phyloP scores from a whole-genome alignment of 2,888 invertebrate genomes.

The Melanophora roralis region DNA sequence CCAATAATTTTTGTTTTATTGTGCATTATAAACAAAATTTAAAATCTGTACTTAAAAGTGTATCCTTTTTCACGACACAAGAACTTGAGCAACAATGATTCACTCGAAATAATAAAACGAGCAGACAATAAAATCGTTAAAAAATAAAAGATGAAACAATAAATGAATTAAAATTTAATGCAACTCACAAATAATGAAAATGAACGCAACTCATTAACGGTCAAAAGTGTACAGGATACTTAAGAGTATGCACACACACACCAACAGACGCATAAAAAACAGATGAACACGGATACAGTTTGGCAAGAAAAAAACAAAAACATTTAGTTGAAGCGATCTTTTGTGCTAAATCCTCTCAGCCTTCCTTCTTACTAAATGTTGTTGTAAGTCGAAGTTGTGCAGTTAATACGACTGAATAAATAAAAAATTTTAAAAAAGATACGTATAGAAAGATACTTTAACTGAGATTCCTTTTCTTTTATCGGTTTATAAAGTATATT shows the following conservation, averaged over 20 bases:
- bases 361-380: not conserved
- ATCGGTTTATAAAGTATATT: conserved; percentile 65
- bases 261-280: not conserved
- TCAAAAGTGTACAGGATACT: conserved; percentile 47
- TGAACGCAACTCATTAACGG: conserved; percentile 63
- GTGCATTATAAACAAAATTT: conserved; percentile 28
- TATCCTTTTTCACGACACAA: conserved; percentile 28
- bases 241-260: not conserved
- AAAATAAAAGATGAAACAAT: conserved; percentile 29
- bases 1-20: conserved; percentile 46
- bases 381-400: conserved; percentile 1
- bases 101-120: conserved; percentile 23
- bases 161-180: conserved; percentile 62
- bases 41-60: conserved; percentile 48
- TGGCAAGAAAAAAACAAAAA: conserved; percentile 51
- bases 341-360: too few relatives aligned
- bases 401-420: conserved; percentile 54
- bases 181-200: conserved; percentile 63
- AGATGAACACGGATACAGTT: not conserved
- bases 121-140: conserved; percentile 24
- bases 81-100: conserved; percentile 40
- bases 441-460: conserved; percentile 56
- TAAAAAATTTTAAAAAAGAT: conserved; percentile 33
- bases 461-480: conserved; percentile 31
- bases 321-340: conserved; percentile 1